Conservation (phyloP, 1,140 invertebrate genomes). For the Drosophila ogumai region DNA sequence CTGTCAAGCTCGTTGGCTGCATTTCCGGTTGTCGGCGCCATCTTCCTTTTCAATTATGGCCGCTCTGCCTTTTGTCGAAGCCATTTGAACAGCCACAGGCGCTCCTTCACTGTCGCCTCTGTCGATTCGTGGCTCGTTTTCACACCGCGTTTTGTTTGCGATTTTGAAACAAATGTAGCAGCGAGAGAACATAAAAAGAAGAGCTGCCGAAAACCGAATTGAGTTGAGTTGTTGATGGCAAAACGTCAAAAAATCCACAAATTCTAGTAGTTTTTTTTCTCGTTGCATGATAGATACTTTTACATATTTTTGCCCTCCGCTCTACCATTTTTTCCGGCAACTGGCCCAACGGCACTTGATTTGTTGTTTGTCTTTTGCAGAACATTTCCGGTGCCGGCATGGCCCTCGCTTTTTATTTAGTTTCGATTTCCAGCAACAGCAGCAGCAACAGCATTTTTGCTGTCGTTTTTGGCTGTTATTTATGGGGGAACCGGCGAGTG, state of each 20-base stretch:
- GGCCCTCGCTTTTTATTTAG: constrained; percentile 67
- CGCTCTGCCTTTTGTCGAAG: constrained; percentile 22
- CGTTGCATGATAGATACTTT: constrained; percentile 78
- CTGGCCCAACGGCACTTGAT: constrained; percentile 76
- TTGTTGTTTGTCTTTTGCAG: constrained; percentile 81
- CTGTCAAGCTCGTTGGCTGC: constrained; percentile 54
- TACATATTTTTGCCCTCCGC: constrained; percentile 65
- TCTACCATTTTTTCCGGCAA: constrained; percentile 52
- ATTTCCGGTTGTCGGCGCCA: constrained; percentile 70
- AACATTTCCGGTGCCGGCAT: constrained; percentile 58
- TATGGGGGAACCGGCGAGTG: constrained; percentile 42
- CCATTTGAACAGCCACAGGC: constrained; percentile 25
- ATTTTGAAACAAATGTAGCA: constrained; percentile 70
- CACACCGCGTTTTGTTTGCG: constrained; percentile 73
- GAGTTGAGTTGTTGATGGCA: constrained; percentile 63
- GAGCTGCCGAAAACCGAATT: constrained; percentile 58
- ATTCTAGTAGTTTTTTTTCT: constrained; percentile 47
- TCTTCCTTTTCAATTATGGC: constrained; percentile 79
- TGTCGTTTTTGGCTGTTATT: constrained; percentile 58
- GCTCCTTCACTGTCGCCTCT: constrained; percentile 15
- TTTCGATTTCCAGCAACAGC: constrained; percentile 38
- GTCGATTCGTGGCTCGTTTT: constrained; percentile 69
- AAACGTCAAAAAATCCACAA: constrained; percentile 65
- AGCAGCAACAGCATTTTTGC: not conserved
- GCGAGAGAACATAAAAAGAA: not conserved